A percentile compares a stretch with the other conserved stretches of the same genome.
Conservation (phyloP, 2,113 vertebrate genomes). For the Delphinapterus leucas region DNA sequence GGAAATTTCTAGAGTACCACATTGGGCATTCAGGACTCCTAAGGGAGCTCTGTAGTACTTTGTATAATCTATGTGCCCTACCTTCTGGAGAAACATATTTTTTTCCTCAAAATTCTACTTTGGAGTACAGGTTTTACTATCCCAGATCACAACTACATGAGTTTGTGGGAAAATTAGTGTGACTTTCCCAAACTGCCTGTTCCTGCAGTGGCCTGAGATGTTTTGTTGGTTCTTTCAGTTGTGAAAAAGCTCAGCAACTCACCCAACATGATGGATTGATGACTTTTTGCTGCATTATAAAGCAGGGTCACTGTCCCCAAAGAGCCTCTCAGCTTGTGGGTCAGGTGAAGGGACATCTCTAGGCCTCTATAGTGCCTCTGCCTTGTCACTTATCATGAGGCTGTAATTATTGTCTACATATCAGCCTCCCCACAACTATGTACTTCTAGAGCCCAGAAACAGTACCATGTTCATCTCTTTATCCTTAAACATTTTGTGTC, state of each 20-base stretch:
- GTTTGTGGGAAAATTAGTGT: neutral
- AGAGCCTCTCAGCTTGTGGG: neutral
- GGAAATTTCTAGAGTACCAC: neutral
- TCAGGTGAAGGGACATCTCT: constrained; percentile 17
- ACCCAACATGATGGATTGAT: neutral
- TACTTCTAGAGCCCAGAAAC: neutral
- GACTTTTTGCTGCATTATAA: constrained; percentile 12
- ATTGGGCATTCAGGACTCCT: neutral
- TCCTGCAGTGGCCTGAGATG: neutral
- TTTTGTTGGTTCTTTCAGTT: neutral
- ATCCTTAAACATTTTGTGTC: neutral
- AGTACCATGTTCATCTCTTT: neutral
- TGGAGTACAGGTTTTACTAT: neutral
- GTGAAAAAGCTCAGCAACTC: neutral
- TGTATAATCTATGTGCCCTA: neutral
- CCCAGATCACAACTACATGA: neutral
- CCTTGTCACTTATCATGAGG: neutral
- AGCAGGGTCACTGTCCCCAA: constrained; percentile 27
- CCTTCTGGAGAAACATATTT: neutral
- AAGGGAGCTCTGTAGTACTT: neutral
- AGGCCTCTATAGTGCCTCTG: neutral
- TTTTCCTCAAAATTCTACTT: neutral
- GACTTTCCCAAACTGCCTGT: neutral
- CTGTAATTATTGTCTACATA: neutral
- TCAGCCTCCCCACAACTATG: neutral